A percentile compares a stretch with the other conserved stretches of the same genome.
phyloP scores from a whole-genome alignment of 2,113 vertebrate species.

The Odocoileus virginianus region DNA sequence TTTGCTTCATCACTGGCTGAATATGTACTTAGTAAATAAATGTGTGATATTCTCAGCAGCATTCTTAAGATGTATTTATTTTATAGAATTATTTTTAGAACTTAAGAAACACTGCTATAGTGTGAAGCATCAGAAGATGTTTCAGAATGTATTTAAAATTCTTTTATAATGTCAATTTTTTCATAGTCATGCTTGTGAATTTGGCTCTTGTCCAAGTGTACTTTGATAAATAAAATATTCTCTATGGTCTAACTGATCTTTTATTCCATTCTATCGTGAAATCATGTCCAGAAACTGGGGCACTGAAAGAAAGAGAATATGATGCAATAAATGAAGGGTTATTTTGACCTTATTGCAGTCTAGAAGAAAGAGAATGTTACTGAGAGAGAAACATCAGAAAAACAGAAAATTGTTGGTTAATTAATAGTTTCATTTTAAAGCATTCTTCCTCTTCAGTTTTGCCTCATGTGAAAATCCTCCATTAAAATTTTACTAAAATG shows the following conservation, averaged over 20 bases:
- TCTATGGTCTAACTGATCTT: background rate
- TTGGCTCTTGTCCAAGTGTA: constrained; percentile 23
- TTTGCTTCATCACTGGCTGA: constrained; percentile 16
- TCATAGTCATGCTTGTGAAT: constrained; percentile 26
- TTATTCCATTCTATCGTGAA: constrained; percentile 23
- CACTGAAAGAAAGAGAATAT: constrained; percentile 39
- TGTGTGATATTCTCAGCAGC: background rate
- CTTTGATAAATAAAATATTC: constrained; percentile 52
- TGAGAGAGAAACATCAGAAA: constrained; percentile 29
- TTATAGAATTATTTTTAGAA: constrained; percentile 43
- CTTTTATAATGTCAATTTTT: constrained; percentile 26
- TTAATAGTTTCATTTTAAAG: constrained; percentile 60
- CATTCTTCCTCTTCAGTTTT: constrained; percentile 52
- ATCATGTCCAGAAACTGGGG: constrained; percentile 25
- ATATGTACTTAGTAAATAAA: background rate
- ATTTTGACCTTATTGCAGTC: constrained; percentile 38
- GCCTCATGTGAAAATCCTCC: background rate
- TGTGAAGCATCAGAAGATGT: background rate
- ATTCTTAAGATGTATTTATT: constrained; percentile 3
- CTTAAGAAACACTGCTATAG: background rate
- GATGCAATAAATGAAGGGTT: constrained; percentile 5
- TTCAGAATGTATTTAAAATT: constrained; percentile 44
- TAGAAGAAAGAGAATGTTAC: constrained; percentile 11
- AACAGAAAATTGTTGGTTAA: constrained; percentile 57
- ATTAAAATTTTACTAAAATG: constrained; percentile 64